phyloP scores from a whole-genome alignment of 2,888 invertebrate genomes.

The Dermolepida albohirtum region DNA sequence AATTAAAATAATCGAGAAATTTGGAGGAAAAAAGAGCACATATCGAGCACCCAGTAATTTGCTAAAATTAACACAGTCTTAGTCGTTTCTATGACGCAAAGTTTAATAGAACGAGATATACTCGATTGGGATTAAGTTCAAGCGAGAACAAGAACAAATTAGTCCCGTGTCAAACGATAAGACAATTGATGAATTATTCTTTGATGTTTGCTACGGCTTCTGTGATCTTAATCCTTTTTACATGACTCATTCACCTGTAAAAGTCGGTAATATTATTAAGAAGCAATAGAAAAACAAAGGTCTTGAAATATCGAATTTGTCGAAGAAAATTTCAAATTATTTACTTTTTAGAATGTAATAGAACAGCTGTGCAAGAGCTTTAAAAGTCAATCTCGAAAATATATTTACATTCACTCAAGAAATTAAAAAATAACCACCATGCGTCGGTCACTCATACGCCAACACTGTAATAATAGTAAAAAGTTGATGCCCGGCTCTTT shows the following conservation, averaged over 20 bases:
- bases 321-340: too few relatives aligned
- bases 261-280: conserved; percentile 19
- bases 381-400: too few relatives aligned
- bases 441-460: too few relatives aligned
- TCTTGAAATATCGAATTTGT: too few relatives aligned
- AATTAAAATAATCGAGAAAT: conserved; percentile 36
- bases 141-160: neutral
- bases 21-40: conserved; percentile 1
- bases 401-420: too few relatives aligned
- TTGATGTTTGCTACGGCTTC: conserved; percentile 1
- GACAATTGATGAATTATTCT: conserved; percentile 12
- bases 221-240: neutral
- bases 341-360: too few relatives aligned
- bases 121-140: too few relatives aligned
- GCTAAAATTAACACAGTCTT: conserved; percentile 10
- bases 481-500: too few relatives aligned
- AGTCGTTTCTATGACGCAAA: neutral
- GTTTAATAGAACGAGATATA: neutral
- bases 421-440: too few relatives aligned
- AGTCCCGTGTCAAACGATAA: neutral
- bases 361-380: too few relatives aligned
- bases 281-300: neutral
- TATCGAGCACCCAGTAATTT: conserved; percentile 21
- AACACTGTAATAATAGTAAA: too few relatives aligned
- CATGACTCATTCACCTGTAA: conserved; percentile 4